Conservation (phyloP, 1,140 invertebrate species). For the Tetramorium simillimum region DNA sequence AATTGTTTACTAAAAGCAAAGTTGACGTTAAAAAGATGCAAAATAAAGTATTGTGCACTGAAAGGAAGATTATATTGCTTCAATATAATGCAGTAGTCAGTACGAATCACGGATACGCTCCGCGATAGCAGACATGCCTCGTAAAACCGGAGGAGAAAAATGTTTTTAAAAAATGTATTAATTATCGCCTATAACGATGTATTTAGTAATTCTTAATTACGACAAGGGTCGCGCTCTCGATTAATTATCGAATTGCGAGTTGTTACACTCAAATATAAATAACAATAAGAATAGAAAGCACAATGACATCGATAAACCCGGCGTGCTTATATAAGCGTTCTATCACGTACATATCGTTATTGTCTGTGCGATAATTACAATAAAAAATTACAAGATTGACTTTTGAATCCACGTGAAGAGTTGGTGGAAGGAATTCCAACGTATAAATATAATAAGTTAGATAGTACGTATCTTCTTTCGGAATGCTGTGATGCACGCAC, state of each 20-base stretch:
- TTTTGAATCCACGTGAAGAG: slow-evolving; percentile 6
- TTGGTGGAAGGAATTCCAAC: background rate
- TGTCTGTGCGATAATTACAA: background rate
- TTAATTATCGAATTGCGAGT: slow-evolving; percentile 42
- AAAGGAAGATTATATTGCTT: background rate
- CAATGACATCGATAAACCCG: slow-evolving; percentile 16
- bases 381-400: background rate
- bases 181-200: background rate
- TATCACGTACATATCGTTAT: background rate
- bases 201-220: slow-evolving; percentile 43
- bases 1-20: background rate
- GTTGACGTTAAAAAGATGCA: background rate
- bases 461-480: slow-evolving; percentile 18
- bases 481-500: background rate
- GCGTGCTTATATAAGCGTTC: background rate
- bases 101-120: background rate
- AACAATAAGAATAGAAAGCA: slow-evolving; percentile 11
- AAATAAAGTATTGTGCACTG: background rate
- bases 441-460: slow-evolving; percentile 3
- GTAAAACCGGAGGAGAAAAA: background rate
- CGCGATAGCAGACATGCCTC: background rate
- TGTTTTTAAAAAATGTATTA: background rate
- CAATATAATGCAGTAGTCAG: background rate
- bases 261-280: background rate
- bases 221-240: background rate